Evolutionary conservation across 2,113 vertebrate species (phyloP), one percentile per base, ranked within the genome.

Genomic region (Phaethornis superciliosus): DNA sequence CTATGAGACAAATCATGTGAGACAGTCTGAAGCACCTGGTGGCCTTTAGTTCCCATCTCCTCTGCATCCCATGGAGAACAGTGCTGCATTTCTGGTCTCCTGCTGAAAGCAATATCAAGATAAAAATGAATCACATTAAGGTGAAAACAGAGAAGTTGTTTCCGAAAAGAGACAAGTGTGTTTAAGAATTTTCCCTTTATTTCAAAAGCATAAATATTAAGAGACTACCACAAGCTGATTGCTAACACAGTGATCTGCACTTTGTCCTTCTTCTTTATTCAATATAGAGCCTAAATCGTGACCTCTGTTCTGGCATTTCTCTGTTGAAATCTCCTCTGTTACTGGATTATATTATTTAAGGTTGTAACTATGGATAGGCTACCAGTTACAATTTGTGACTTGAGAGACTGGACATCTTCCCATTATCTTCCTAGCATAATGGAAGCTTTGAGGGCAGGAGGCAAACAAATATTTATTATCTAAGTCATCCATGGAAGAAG

Each of bases 91-190:
- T 76, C 77, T 51, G 72, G 49, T 40, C 77, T 72, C 49, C 77
- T 64, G n/a, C 77, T 93, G 81, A 81, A 86, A 92, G 49, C 33
- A 94, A 28, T 83, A 93, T n/a, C 63, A 55, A 78, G 55, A 71
- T 64, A n/a, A 89, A 94, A 89, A 91, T 62, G 56, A 89, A 79
- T 64, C 55, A 17, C 3, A 1, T 80, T 54, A 72, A n/a, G n/a
- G 44, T 26, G 22, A 94, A 92, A 95, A 93, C 74, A 92, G 24
- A 82, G 27, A 37, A 64, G 33, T 60, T 1, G 1, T 3, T 89
- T 85, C 67, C 74, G 51, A 49, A 58, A 92, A 77, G 54, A 65
- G 8, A 35, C 92, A 85, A 87, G 7, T 37, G 12, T 10, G 4
- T 65, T 71, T 62, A 82, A 82, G 46, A 76, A 76, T 62, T 72